A percentile compares a stretch with the other conserved stretches of the same genome.
These are phyloP conservation scores for Platalea minor DNA, from an alignment of 2,797 vertebrate genomes.

Conservation along the genomic window DNA sequence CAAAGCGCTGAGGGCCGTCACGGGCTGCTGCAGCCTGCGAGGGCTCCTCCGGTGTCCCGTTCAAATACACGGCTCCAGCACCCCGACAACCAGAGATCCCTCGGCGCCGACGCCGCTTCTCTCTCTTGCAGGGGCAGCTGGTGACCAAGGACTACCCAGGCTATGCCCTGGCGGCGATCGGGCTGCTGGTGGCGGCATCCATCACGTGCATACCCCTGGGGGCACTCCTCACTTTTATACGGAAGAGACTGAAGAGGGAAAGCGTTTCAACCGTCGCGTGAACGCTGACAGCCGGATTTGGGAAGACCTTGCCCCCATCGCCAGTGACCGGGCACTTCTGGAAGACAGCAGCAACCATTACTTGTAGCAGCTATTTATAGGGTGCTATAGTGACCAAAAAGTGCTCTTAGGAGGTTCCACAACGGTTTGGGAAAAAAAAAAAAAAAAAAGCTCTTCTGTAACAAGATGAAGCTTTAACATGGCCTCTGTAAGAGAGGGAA, in stretches of 20 bases:
- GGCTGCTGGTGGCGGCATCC: conserved; percentile 81
- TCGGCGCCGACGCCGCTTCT: background rate
- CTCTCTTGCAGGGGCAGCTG: conserved; percentile 80
- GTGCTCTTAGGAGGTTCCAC: background rate
- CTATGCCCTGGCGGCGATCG: conserved; percentile 81
- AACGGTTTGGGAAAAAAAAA: background rate
- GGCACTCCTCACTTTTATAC: conserved; percentile 77
- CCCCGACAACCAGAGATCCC: background rate
- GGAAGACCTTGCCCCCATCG: background rate
- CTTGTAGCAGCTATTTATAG: conserved; percentile 4
- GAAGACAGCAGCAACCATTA: conserved; percentile 24
- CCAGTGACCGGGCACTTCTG: background rate
- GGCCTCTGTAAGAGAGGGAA: background rate
- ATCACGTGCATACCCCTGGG: conserved; percentile 83
- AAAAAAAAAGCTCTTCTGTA: background rate
- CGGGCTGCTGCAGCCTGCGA: background rate
- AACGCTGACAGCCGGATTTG: background rate
- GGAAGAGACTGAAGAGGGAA: conserved; percentile 58
- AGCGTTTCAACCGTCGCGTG: conserved; percentile 10
- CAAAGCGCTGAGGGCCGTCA: accelerated
- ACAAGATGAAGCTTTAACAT: background rate
- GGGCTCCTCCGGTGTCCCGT: accelerated
- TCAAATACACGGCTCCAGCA: background rate
- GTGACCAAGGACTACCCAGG: conserved; percentile 82
- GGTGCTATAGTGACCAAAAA: conserved; percentile 34